Base-by-base conservation (phyloP, 2,888 invertebrate genomes). In the Sphaerophoria taeniata region DNA sequence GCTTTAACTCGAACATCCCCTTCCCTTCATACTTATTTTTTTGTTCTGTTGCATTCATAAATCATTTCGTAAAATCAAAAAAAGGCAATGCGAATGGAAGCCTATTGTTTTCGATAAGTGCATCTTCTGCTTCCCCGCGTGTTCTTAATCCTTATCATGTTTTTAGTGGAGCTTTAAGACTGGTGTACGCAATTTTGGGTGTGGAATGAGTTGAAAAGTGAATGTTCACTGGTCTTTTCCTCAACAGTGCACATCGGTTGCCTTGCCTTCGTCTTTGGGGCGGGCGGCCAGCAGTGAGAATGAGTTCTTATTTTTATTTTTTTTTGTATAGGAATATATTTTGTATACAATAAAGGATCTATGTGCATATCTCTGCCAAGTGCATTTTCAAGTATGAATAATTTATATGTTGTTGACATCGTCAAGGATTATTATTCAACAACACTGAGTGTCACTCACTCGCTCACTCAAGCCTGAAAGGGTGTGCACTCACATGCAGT, bases 401-500 rank as follows among this genome's bases (percentile, higher is more conserved):
- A 67, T 53, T 67, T 53, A 67, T 24, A 24, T 53, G 67, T 31
- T 67, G 51, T 53, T 67, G 67, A 67, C 67, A 53, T 67, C 67
- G 67, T 67, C 67, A 67, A 67, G 67, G 67, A 67, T 67, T 67
- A 53, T 67, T 53, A 49, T 65, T 53, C 67, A 67, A 39, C 51
- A 67, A 67, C 61, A 67, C n/a, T 67, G 67, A 67, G 53, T 67
- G 67, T 67, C 67, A 67, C 53, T 67, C 67, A 67, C 31, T 67
- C 67, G 53, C 53, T 67, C 67, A 67, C 31, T 67, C 67, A 67
- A 67, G 51, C 51, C 67, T 67, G 31, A 67, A 67, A 53, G 67
- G 67, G 53, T 67, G 67, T 67, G 67, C 67, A 67, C 67, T 67
- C 67, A 67, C 53, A 53, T 53, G 67, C 53, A 67, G 67, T 67